These are phyloP conservation scores for Felis catus DNA, from an alignment of 2,113 vertebrate species.

Conservation along the genomic window F.catus_Fca126_mat1.0 CM031419.1:99020001-99020500, in stretches of 20 bases:
- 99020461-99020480: not conserved
- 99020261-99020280: not conserved
- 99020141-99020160: not conserved
- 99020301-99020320: not conserved
- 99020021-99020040: not conserved
- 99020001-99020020: not conserved
- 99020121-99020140: not conserved
- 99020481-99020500: not conserved
- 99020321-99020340: not conserved
- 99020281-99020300: not conserved
- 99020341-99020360: not conserved
- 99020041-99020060: not conserved
- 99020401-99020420: not conserved
- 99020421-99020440: not conserved
- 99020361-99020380: not conserved
- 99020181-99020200: not conserved
- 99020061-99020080: not conserved
- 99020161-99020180: not conserved
- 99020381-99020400: rapidly evolving
- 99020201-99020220: not conserved
- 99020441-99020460: not conserved
- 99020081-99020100: not conserved
- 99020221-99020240: not conserved
- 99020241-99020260: not conserved
- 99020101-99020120: not conserved